Conservation (phyloP, 2,797 vertebrate species). For the Meda fulgida region DNA sequence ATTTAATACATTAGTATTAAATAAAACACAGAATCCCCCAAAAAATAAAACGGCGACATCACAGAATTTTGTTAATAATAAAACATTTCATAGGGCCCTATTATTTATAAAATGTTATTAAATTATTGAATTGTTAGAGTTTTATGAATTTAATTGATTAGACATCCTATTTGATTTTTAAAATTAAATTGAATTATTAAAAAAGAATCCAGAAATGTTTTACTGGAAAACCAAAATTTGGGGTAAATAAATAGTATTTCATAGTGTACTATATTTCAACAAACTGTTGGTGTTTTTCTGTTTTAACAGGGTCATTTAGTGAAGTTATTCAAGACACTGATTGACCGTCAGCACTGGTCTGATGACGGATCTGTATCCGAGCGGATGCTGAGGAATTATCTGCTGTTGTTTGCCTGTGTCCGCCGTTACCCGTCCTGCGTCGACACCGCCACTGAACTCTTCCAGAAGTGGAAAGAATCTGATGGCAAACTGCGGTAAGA, state of each 20-base stretch:
- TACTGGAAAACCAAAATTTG: not conserved
- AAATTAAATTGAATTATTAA: not conserved
- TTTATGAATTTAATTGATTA: not conserved
- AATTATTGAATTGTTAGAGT: not conserved
- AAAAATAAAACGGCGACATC: rapidly evolving
- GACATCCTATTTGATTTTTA: not conserved
- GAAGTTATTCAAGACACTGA: constrained; percentile 80
- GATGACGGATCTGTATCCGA: constrained; percentile 85
- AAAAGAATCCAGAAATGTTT: not conserved
- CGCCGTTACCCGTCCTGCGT: constrained; percentile 82
- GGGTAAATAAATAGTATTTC: not conserved
- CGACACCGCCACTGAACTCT: constrained; percentile 79
- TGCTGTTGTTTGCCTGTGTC: constrained; percentile 83
- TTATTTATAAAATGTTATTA: not conserved
- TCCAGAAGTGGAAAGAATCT: constrained; percentile 84
- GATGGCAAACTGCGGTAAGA: constrained; percentile 82
- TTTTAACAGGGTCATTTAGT: constrained; percentile 83
- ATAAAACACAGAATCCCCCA: not conserved
- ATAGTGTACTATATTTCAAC: not conserved
- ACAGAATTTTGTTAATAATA: not conserved
- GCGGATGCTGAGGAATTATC: constrained; percentile 80
- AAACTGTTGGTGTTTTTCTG: not conserved
- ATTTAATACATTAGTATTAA: not conserved
- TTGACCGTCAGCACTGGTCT: constrained; percentile 85
- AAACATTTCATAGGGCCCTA: not conserved